phyloP scores from a whole-genome alignment of 2,797 vertebrate genomes.

The Hypotaenidia philippensis region DNA sequence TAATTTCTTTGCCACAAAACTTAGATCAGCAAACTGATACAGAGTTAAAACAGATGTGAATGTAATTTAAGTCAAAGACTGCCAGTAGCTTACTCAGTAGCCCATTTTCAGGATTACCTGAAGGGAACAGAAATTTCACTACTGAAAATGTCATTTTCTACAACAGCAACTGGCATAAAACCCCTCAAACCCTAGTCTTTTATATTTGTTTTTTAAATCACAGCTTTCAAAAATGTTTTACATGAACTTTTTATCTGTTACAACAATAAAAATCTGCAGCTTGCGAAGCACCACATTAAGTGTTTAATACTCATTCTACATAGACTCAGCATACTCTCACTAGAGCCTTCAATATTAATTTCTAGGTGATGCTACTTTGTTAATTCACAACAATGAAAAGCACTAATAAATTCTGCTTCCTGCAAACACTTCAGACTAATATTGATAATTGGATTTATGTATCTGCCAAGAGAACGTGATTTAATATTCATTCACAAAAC shows the following conservation, averaged over 20 bases:
- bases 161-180: not conserved
- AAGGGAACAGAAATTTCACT: not conserved
- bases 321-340: not conserved
- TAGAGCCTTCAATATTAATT: not conserved
- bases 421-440: not conserved
- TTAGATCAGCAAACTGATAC: slow-evolving; percentile 36
- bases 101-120: not conserved
- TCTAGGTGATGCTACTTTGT: not conserved
- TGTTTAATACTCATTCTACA: not conserved
- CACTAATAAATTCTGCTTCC: not conserved
- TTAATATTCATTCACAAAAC: not conserved
- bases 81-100: not conserved
- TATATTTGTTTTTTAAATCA: not conserved
- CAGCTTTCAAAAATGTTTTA: not conserved
- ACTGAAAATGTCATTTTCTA: not conserved
- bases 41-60: slow-evolving; percentile 16
- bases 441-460: not conserved
- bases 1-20: slow-evolving; percentile 46
- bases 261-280: not conserved
- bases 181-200: not conserved
- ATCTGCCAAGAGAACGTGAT: not conserved
- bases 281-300: not conserved
- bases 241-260: not conserved
- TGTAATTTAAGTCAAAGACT: not conserved
- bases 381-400: not conserved